phyloP scores from a whole-genome alignment of 2,797 vertebrate genomes.

The Oryzias sinensis region DNA sequence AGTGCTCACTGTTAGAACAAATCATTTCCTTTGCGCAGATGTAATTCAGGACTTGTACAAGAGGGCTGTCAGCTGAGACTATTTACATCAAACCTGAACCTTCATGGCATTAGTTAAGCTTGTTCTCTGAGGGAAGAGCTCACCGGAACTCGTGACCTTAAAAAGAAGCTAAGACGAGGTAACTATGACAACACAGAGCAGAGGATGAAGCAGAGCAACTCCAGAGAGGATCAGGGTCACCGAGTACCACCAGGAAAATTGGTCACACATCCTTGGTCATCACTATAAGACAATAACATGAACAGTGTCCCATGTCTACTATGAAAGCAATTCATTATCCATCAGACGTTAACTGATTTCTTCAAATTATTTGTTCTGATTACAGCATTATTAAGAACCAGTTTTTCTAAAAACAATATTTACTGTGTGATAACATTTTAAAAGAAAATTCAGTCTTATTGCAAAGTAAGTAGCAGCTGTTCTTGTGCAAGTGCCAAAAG shows the following conservation, averaged over 20 bases:
- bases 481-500: too few species aligned
- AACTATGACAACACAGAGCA: slow-evolving; percentile 84
- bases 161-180: slow-evolving; percentile 85
- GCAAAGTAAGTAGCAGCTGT: too few species aligned
- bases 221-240: slow-evolving; percentile 60
- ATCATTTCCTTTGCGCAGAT: slow-evolving; percentile 97
- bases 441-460: too few species aligned
- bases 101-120: slow-evolving; percentile 91
- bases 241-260: slow-evolving; percentile 32
- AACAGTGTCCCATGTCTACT: slow-evolving; percentile 45
- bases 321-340: slow-evolving; percentile 64
- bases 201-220: slow-evolving; percentile 64
- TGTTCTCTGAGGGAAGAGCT: slow-evolving; percentile 81
- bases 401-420: not conserved
- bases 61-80: slow-evolving; percentile 89
- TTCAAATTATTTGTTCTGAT: not conserved
- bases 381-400: slow-evolving; percentile 35
- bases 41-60: slow-evolving; percentile 96
- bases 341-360: slow-evolving; percentile 64
- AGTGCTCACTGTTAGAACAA: slow-evolving; percentile 91
- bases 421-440: too few species aligned
- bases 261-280: slow-evolving; percentile 53
- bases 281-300: slow-evolving; percentile 36
- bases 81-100: slow-evolving; percentile 90
- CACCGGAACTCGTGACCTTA: slow-evolving; percentile 84